Evolutionary conservation across 2,113 vertebrate genomes (phyloP).

Genomic region (Pholis gunnellus): DNA sequence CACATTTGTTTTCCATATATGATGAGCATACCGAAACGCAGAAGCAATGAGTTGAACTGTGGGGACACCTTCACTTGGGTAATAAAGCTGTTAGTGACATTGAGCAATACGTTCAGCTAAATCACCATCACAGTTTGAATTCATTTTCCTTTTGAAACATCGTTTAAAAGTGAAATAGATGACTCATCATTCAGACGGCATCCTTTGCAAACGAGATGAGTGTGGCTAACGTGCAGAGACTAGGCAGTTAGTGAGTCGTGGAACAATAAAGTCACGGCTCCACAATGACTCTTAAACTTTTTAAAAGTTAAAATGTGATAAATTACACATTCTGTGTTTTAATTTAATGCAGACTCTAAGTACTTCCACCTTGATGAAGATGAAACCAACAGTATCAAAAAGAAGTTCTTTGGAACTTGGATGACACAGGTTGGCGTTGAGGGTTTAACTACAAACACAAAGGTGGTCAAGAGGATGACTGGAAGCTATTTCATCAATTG

Average conservation of each 20-base stretch:
- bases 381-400: background rate
- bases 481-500: background rate
- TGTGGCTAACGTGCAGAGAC: background rate
- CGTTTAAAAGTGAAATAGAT: background rate
- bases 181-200: background rate
- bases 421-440: background rate
- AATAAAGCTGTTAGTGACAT: background rate
- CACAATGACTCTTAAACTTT: background rate
- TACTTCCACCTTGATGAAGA: background rate
- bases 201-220: background rate
- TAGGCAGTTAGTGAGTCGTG: background rate
- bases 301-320: background rate
- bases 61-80: background rate
- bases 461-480: background rate
- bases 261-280: background rate
- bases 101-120: background rate
- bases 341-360: background rate
- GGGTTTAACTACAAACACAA: slow-evolving; percentile 9
- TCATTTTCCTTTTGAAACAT: background rate
- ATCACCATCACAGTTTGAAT: background rate
- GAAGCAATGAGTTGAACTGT: background rate
- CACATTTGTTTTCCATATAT: background rate
- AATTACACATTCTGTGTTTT: background rate
- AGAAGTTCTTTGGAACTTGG: slow-evolving; percentile 2
- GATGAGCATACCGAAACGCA: background rate